Evolutionary conservation across 1,140 invertebrate species (phyloP).

Genomic region (Bombus polaris): DNA sequence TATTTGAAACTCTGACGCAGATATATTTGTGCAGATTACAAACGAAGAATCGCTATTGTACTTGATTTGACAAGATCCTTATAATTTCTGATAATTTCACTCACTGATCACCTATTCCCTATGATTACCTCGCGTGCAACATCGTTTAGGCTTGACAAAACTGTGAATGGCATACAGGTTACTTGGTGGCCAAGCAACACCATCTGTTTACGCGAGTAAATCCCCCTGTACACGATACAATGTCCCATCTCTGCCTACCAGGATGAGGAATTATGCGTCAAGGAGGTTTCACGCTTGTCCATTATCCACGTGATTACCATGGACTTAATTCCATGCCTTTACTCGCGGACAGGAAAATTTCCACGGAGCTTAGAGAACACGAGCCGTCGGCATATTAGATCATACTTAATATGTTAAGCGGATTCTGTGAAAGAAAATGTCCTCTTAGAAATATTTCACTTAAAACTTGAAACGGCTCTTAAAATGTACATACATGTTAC

Average conservation of each 20-base stretch:
- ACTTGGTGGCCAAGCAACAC: slow-evolving; percentile 13
- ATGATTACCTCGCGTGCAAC: neutral
- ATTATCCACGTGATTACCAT: neutral
- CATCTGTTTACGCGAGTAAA: slow-evolving; percentile 23
- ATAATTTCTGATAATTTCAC: neutral
- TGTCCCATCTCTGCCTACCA: neutral
- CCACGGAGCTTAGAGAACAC: neutral
- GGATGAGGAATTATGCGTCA: slow-evolving; percentile 26
- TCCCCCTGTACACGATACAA: slow-evolving; percentile 9
- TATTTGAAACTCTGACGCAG: no score
- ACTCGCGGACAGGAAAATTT: no score
- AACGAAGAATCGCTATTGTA: no score
- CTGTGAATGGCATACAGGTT: neutral
- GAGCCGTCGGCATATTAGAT: neutral
- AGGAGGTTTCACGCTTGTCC: neutral
- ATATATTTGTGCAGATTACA: no score
- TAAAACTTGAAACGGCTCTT: no score
- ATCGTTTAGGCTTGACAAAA: neutral
- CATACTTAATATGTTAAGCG: neutral
- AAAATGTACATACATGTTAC: no score
- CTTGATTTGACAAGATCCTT: neutral
- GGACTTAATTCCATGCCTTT: neutral
- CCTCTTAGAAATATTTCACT: no score
- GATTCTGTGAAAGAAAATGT: neutral
- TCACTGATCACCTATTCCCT: no score